Base-by-base conservation (phyloP, 1,140 invertebrate species). In the Hypsibius dujardini region DNA sequence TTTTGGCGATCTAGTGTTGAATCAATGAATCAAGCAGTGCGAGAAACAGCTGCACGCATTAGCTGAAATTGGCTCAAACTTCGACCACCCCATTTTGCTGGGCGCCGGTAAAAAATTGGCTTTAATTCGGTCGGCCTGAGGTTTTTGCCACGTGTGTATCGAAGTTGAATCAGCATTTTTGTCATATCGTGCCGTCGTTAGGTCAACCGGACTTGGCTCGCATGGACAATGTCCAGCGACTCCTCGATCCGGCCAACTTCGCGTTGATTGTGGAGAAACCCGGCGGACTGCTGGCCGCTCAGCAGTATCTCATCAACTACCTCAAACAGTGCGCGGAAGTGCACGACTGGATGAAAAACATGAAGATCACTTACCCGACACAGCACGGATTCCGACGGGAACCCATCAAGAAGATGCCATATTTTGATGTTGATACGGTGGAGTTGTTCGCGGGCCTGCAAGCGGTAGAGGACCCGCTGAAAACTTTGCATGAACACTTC, bases 191-290 rank as follows among this genome's bases (percentile, higher is more conserved):
- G 28, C 28, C 28, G 28, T 28, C 28, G 28, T 28, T 28, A 28
- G 50, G 50, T n/a, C 7, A 67, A 67, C 62, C 12, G 12, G 62
- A 67, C 45, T 15, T 67, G 42, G 12, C 62, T 12, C 62, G 42
- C 3, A 67, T 67, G 62, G 62, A 12, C 7, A 12, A 67, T 7
- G 62, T 67, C 42, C 62, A 45, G 12, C 12, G 12, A 7, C 42
- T 67, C 12, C 62, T 67, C 62, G 62, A 67, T 67, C 62, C 62
- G 12, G 62, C 12, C 3, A 67, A 67, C 42, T 67, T 67, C 42
- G 12, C 12, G 3, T 3, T 45, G 7, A 12, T 67, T 15, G 62
- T 42, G 12, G 42, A 67, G 12, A 67, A 67, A 45, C 42, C 62
- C 62, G 42, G 42, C 7, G 62, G 62, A 67, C 62, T 67, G 7